Conservation (phyloP, 2,113 vertebrate genomes). For the Rousettus leschenaultii region DNA sequence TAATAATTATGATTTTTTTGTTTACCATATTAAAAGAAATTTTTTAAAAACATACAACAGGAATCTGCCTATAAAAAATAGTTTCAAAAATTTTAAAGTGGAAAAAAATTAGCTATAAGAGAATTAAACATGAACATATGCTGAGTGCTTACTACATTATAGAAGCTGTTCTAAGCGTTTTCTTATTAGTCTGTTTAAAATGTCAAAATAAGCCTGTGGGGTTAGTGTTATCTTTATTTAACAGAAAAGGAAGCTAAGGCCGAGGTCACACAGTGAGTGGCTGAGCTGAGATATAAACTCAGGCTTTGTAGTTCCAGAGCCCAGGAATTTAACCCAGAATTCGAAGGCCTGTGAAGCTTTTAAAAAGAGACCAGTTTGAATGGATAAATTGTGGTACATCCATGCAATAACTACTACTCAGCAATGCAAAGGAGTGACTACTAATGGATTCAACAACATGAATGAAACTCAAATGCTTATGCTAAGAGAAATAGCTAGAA, state of each 20-base stretch:
- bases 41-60: background rate
- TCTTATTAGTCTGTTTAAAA: background rate
- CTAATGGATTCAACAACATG: no score
- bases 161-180: background rate
- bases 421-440: background rate
- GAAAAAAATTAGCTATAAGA: background rate
- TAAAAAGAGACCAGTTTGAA: background rate
- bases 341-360: background rate
- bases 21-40: background rate
- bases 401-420: background rate
- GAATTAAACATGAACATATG: background rate
- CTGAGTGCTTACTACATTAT: background rate
- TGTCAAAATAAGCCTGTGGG: background rate
- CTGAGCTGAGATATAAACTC: background rate
- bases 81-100: background rate
- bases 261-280: background rate
- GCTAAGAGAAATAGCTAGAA: background rate
- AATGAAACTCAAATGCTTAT: background rate
- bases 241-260: background rate
- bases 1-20: background rate
- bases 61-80: background rate
- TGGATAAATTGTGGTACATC: background rate
- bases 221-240: background rate
- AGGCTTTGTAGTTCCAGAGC: background rate
- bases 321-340: background rate